Evolutionary conservation across 1,140 invertebrate species (phyloP).

Genomic region (Dreissena polymorpha): DNA sequence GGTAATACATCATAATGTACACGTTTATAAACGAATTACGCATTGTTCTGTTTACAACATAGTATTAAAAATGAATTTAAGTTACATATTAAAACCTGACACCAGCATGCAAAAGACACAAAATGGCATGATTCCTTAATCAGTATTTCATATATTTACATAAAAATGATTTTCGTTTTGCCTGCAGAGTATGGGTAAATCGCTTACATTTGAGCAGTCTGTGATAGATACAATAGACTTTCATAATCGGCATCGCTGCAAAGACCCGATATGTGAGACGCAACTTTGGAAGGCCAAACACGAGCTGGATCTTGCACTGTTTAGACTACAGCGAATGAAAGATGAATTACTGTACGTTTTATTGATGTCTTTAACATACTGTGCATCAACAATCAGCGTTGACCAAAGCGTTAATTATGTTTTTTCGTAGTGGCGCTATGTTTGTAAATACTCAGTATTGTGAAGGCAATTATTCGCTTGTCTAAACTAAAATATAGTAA

Average conservation of each 20-base stretch:
- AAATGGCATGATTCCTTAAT: background rate
- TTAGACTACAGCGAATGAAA: constrained; percentile 91
- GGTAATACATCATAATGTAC: background rate
- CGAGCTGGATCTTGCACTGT: constrained; percentile 91
- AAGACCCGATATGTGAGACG: constrained; percentile 86
- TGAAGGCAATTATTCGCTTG: too few relatives aligned
- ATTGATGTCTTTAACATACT: too few relatives aligned
- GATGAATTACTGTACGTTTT: constrained; percentile 80
- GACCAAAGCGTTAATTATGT: too few relatives aligned
- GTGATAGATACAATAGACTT: constrained; percentile 90
- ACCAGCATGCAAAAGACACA: too few relatives aligned
- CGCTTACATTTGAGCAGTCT: constrained; percentile 91
- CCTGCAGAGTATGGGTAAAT: constrained; percentile 87
- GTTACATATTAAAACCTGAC: background rate
- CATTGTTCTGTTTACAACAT: background rate
- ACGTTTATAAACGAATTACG: background rate
- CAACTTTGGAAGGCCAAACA: constrained; percentile 92
- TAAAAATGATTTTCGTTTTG: background rate
- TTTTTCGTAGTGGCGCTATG: too few relatives aligned
- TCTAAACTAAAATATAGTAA: too few relatives aligned
- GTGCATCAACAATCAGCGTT: too few relatives aligned
- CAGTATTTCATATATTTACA: background rate
- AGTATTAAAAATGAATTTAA: background rate
- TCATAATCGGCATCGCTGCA: constrained; percentile 84
- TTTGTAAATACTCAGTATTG: too few relatives aligned